Evolutionary conservation across 1,140 invertebrate species (phyloP), one percentile per base, ranked within the genome.

Genomic region (Teleopsis dalmanni): DNA sequence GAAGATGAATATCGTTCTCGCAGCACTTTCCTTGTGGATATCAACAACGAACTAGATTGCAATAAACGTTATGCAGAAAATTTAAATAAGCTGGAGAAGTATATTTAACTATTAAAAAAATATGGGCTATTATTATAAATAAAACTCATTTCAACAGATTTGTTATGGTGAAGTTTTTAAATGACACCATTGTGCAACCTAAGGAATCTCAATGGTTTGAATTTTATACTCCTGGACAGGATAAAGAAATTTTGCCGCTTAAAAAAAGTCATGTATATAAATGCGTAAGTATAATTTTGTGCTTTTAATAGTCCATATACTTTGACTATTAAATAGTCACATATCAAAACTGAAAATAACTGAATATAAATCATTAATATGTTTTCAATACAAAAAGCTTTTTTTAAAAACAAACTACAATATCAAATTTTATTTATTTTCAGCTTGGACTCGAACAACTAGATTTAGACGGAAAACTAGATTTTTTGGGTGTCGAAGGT

Each of bases 141-240:
- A 4, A 16, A 25, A 22, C 11, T 9, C 29, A n/a, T 25, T 18
- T 22, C n/a, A n/a, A 26, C n/a, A 69, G 67, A 60, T 84, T 99
- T 52, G 89, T 98, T 0, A 71, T 99, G 73, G 88, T 99, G 0
- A 91, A 87, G 72, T 99, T 98, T 70, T 69, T 82, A 0, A 80
- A 89, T 50, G 96, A 99, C 65, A 82, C 84, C 0, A 92, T 98
- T 75, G 93, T 99, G 1, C 77, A 89, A 56, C 96, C 96, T 0
- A 78, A 72, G 31, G 93, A 96, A 62, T 81, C 84, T 8, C 89
- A 91, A 71, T 94, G 91, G 90, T 95, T 95, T 71, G 88, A 88
- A 23, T 95, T 88, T 71, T 95, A 90, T 60, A 78, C 78, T 43
- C 81, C 85, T 6, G 88, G 88, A 0, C 88, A 89, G 69, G 77